Base-by-base conservation (phyloP, 2,797 vertebrate genomes). In the Crocodylus rhombifer region DNA sequence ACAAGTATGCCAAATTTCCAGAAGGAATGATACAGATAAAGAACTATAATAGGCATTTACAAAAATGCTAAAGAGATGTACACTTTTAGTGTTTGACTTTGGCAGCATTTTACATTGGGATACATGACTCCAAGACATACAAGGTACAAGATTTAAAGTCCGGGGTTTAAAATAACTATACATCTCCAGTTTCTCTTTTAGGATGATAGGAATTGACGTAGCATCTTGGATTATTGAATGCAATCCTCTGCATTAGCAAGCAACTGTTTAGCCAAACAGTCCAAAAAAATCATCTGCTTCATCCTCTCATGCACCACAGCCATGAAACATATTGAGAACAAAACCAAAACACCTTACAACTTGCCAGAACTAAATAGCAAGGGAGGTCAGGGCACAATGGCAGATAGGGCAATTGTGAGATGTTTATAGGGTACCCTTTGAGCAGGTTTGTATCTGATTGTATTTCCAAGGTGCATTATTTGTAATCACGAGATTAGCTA, bases 1-100 rank as follows among this genome's bases (percentile, higher is more conserved):
- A 76, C 82, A 84, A 30, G 20, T 36, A 94, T 65, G 30, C 75
- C 86, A 80, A 23, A n/a, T 94, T 93, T 94, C 63, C 92, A 84
- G 78, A 92, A 74, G n/a, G 9, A 91, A 58, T 63, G 7, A 51
- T 36, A 20, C 5, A 84, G 25, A 51, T 11, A 10, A 9, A 51
- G 42, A 51, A 51, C 42, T 10, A 51, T 10, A 51, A 9, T 30
- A 80, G 81, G 74, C 79, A 82, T 90, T 91, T 88, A 81, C 42
- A 36, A 30, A 2, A 5, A 36, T 77, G 89, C 51, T 73, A 82
- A 93, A 56, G 26, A 82, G n/a, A 65, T 17, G 65, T 75, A 87
- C 92, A 94, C 86, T 71, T 87, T 74, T 20, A 25, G 33, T 77
- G 0, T 71, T 88, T 55, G 69, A 71, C 42, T 16, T 76, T 62